These are phyloP conservation scores for Erythrolamprus reginae DNA, from an alignment of 2,113 vertebrate genomes.

Conservation along the genomic window DNA sequence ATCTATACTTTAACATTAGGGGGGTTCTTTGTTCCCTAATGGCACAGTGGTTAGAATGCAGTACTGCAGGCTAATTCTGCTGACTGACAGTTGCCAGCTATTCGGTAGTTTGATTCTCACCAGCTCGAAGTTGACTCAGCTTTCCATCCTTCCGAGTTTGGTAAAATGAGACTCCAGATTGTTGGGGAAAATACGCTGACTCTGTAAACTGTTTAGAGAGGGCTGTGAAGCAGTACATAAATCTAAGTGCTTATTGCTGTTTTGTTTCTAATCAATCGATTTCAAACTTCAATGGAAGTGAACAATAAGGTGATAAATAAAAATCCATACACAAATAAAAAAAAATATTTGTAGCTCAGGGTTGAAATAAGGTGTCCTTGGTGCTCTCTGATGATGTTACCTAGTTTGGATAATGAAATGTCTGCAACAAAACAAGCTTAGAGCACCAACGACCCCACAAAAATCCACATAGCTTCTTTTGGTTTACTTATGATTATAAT, in stretches of 20 bases:
- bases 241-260: background rate
- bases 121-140: no score
- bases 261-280: fast-evolving
- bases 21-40: fast-evolving
- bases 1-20: background rate
- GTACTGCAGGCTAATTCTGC: no score
- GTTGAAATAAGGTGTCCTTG: background rate
- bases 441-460: background rate
- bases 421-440: background rate
- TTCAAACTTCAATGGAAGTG: background rate
- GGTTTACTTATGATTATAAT: background rate
- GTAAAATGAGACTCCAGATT: no score
- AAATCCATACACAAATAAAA: background rate
- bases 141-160: no score
- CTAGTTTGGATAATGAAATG: background rate
- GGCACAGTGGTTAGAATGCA: no score
- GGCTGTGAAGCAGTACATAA: no score
- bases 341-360: background rate
- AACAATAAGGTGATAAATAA: background rate
- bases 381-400: background rate
- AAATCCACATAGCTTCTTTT: background rate
- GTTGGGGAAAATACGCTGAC: no score
- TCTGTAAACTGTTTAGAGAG: no score
- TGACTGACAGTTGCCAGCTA: no score
- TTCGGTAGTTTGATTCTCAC: no score